These are phyloP conservation scores for Cephus pygmeus DNA, from an alignment of 2,888 invertebrate genomes.

Conservation along the genomic window DNA sequence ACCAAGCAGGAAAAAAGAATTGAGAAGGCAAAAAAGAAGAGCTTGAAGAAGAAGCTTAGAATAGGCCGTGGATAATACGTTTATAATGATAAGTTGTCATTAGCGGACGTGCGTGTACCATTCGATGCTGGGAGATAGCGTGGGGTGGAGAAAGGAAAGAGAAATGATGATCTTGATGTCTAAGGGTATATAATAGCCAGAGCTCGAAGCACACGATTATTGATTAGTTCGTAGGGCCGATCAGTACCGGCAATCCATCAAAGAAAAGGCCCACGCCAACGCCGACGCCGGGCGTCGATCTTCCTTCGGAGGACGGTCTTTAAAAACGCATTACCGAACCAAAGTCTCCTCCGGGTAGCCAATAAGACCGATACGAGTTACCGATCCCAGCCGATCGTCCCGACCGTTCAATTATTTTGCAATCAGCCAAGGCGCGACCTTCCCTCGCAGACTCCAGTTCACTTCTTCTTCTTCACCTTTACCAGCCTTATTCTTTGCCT, in stretches of 20 bases:
- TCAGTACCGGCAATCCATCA: slow-evolving; percentile 65
- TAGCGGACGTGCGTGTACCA: slow-evolving; percentile 34
- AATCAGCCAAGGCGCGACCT: slow-evolving; percentile 48
- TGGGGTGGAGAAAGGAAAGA: slow-evolving; percentile 36
- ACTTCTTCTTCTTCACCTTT: background rate
- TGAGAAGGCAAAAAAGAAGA: background rate
- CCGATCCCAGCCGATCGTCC: slow-evolving; percentile 56
- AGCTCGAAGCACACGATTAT: slow-evolving; percentile 58
- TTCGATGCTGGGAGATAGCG: slow-evolving; percentile 14
- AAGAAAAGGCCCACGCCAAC: slow-evolving; percentile 39
- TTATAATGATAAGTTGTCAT: slow-evolving; percentile 61
- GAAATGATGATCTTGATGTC: slow-evolving; percentile 59
- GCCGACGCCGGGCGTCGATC: slow-evolving; percentile 34
- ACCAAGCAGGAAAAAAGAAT: background rate
- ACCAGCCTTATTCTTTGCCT: background rate
- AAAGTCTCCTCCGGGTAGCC: slow-evolving; percentile 44
- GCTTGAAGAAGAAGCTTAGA: background rate
- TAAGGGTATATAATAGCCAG: slow-evolving; percentile 53
- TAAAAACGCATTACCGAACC: slow-evolving; percentile 65
- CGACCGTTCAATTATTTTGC: slow-evolving; percentile 65
- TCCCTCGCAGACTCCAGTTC: background rate
- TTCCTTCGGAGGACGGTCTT: slow-evolving; percentile 58
- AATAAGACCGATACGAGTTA: slow-evolving; percentile 60
- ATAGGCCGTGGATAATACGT: slow-evolving; percentile 47
- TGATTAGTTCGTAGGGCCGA: slow-evolving; percentile 65